Base-by-base conservation (phyloP, 2,888 invertebrate genomes). In the Drosophila macrothrix region DNA sequence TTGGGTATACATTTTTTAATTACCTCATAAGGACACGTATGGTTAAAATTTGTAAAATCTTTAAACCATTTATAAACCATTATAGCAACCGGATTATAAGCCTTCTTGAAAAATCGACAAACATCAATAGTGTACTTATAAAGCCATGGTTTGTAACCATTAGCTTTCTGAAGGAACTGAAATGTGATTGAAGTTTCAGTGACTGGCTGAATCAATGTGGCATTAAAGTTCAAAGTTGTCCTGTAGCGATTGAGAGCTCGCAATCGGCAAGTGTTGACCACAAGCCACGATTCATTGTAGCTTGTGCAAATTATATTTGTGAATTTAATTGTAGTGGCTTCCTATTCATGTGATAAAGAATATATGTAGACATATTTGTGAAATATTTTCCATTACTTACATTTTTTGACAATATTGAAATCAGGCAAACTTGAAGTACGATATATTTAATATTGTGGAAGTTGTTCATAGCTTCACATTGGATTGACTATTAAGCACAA, bases 121-220 rank as follows among this genome's bases (percentile, higher is more conserved):
- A 12, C 6, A 29, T 41, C 39, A 2, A 56, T 7, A 6, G 5
- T 19, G 5, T 2, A 0, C 3, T 41, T n/a, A 29, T 29, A 56
- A 6, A 56, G 39, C 29, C 29, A 56, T 12, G 56, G 56, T 29
- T 56, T 16, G 29, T 29, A 54, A 22, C 41, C 56, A 41, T n/a
- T 56, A 3, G 19, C 29, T 39, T 31, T 53, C 10, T 53, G 12
- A 52, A 52, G 31, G 12, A 52, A 5, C 3, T n/a, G n/a, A 19
- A 10, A 4, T 19, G 4, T 7, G 12, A 6, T 2, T 0, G 5
- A 22, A 9, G 16, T 33, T 7, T 7, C n/a, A 12, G 19, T n/a
- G 4, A 19, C 7, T 22, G 53, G 53, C 2, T 50, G 31, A 5
- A 4, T 2, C 2, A 53, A 5, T 3, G 31, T 31, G 29, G 31